Evolutionary conservation across 92 coral and sea anemone genomes (phyloP), one percentile per base, ranked within the genome.

Genomic region (Epizoanthus ramosus): DNA sequence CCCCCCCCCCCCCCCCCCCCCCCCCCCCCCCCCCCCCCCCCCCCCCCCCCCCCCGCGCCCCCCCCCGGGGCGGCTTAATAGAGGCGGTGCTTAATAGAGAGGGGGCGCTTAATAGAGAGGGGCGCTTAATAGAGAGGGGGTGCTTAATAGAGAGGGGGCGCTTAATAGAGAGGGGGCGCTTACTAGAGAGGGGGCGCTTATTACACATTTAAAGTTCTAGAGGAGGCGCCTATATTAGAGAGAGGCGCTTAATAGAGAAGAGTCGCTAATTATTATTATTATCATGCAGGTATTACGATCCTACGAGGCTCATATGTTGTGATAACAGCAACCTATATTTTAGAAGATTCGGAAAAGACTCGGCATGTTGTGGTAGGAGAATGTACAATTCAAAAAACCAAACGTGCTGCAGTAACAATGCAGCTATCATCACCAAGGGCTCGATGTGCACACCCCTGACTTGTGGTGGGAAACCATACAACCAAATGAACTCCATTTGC

Each of bases 281-380:
- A 17, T 75, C 57, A 50, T 50, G 8, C 7, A 75, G 80, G 80
- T 75, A 57, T 35, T 75, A 75, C 22, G 53, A 75, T 17, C 68
- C 80, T 57, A 21, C 80, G 9, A 75, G 80, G 31, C 80, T 75
- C 8, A 10, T 75, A 33, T 75, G 80, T 57, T 75, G 67, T 75
- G 80, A 16, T 25, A 28, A 75, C 67, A 19, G 35, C 66, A 75
- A 75, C 41, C 67, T 75, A 18, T 57, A 53, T 33, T 75, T 57
- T 61, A 75, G 59, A 35, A 75, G 67, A 75, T 75, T 57, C 19
- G 67, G 80, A 57, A 57, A 75, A 16, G 15, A 57, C 80, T 57
- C 80, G 24, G 3, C 14, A 17, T 75, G 80, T 35, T 75, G 80
- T 14, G 80, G 68, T 57, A 35, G 68, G 61, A 37, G 53, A 31